Percentiles rank a stretch among this genome's conserved stretches.
phyloP scores from a whole-genome alignment of 2,888 invertebrate genomes.

The Patella depressa region DNA sequence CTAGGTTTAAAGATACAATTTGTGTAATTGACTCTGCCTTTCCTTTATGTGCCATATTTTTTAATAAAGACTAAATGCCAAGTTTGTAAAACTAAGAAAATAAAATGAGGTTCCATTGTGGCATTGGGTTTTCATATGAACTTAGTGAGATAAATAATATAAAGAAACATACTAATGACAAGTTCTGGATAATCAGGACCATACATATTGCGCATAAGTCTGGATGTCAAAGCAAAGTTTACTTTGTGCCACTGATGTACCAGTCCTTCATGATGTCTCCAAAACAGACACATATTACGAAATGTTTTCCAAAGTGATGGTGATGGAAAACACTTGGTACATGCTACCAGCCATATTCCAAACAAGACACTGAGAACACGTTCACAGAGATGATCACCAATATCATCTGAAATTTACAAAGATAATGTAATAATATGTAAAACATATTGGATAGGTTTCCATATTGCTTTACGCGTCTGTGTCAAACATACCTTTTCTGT shows the following conservation, averaged over 20 bases:
- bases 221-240: slow-evolving; percentile 88
- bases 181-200: slow-evolving; percentile 75
- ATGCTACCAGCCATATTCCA: slow-evolving; percentile 87
- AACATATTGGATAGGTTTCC: too few species aligned
- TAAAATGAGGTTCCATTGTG: too few species aligned
- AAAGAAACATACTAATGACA: slow-evolving; percentile 53
- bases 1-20: too few species aligned
- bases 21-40: too few species aligned
- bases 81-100: too few species aligned
- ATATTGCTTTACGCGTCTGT: too few species aligned
- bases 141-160: neutral
- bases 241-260: slow-evolving; percentile 96
- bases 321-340: slow-evolving; percentile 88
- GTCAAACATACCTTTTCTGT: too few species aligned
- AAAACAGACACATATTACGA: slow-evolving; percentile 90
- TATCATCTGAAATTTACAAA: slow-evolving; percentile 78
- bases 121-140: neutral
- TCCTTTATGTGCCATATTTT: too few species aligned
- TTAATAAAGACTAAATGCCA: too few species aligned
- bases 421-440: neutral
- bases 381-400: slow-evolving; percentile 95
- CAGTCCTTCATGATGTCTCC: slow-evolving; percentile 93
- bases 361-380: slow-evolving; percentile 93
- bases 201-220: slow-evolving; percentile 88
- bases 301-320: slow-evolving; percentile 96